Conservation (phyloP, 2,888 invertebrate genomes). For the Catocala nupta region DNA sequence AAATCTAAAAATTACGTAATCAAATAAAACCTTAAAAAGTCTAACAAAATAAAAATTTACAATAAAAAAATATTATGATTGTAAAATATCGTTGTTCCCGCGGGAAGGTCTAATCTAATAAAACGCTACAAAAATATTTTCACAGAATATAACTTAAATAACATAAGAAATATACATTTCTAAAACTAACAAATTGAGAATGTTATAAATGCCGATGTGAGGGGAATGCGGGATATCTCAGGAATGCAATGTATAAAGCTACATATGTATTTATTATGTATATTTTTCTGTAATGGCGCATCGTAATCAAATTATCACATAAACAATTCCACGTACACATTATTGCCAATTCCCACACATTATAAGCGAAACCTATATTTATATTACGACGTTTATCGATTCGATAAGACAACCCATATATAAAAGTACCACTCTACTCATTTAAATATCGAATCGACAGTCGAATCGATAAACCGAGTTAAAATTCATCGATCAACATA, state of each 20-base stretch:
- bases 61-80: conserved; percentile 72
- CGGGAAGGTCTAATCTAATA: conserved; percentile 70
- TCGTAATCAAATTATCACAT: conserved; percentile 61
- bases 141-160: conserved; percentile 70
- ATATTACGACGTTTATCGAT: conserved; percentile 25
- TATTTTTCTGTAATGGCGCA: conserved; percentile 46
- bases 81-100: conserved; percentile 81
- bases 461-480: background rate
- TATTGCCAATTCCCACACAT: conserved; percentile 72
- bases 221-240: conserved; percentile 62
- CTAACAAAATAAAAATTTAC: conserved; percentile 84
- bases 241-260: conserved; percentile 61
- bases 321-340: conserved; percentile 67
- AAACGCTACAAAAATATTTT: conserved; percentile 75
- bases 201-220: conserved; percentile 64
- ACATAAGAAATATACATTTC: conserved; percentile 71
- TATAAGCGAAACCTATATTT: conserved; percentile 47
- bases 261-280: conserved; percentile 32
- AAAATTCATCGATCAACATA: background rate
- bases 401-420: conserved; percentile 15
- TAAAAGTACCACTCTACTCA: conserved; percentile 5
- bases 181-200: conserved; percentile 55
- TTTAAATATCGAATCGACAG: too few species aligned
- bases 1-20: conserved; percentile 56
- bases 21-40: conserved; percentile 66